Evolutionary conservation across 2,113 vertebrate genomes (phyloP), one percentile per base, ranked within the genome.

Genomic region (Paratilapia polleni): DNA sequence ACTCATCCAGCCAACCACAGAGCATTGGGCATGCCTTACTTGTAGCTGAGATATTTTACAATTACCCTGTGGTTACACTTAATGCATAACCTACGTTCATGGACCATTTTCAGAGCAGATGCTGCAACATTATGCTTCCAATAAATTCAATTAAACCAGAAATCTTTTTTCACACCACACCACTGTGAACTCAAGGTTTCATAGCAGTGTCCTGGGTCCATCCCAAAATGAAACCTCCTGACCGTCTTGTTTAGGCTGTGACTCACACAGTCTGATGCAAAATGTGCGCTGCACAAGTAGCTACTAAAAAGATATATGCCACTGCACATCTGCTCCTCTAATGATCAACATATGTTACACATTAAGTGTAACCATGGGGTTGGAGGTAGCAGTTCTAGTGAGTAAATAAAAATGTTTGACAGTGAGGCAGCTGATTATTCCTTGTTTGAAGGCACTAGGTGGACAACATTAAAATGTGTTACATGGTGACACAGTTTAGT

Each of bases 221-320:
- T 13, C 43, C 24, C 66, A 52, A 73, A 52, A 73, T 73, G 24
- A 70, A 4, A 41, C 38, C 11, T 13, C 11, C 38, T 38, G 38
- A 20, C 66, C 28, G 41, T 28, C 36, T 49, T 19, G 2, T 70
- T 52, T 70, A 28, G 14, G 5, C 43, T 49, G 7, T 70, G 43
- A 8, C 24, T 70, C 66, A 0, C 24, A 20, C 41, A 70, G 24
- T 49, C 9, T 0, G 0, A 20, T 52, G 66, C 0, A 0, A 73
- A 13, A 52, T 52, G 17, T 52, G 24, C 28, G 7, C 49, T 73
- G 43, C 22, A 73, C 19, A 11, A 52, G 43, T 52, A 52, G 66
- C 17, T 52, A 20, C 24, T 70, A 73, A 52, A 73, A 73, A 31
- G 10, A 52, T 73, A 52, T 49, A 31, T 28, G 26, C 17, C 19